Conservation (phyloP, 2,797 vertebrate genomes). For the Microchirus variegatus region DNA sequence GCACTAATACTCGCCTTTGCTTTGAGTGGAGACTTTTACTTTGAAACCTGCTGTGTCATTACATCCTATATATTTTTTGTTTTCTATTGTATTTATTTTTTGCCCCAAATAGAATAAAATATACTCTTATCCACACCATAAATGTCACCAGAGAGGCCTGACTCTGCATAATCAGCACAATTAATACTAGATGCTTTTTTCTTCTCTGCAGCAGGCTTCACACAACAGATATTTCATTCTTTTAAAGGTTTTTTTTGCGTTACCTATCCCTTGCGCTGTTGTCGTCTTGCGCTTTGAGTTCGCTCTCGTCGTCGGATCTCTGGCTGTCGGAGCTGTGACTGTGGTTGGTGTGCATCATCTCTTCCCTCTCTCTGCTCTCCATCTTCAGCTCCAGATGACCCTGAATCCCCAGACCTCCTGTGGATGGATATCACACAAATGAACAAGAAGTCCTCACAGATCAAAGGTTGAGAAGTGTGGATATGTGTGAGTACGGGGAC, state of each 20-base stretch:
- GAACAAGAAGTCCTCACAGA: background rate
- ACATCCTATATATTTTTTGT: background rate
- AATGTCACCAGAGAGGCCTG: background rate
- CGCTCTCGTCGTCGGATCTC: conserved; percentile 93
- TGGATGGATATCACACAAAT: conserved; percentile 7
- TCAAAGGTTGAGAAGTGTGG: conserved; percentile 1
- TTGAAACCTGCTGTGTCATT: conserved; percentile 2
- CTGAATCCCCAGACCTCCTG: conserved; percentile 63
- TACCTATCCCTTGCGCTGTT: conserved; percentile 75
- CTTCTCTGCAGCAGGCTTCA: background rate
- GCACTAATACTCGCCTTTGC: conserved; percentile 9
- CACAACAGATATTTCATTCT: background rate
- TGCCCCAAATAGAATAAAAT: background rate
- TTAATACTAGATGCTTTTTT: background rate
- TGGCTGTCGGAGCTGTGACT: conserved; percentile 86
- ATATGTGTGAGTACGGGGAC: background rate
- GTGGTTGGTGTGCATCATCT: conserved; percentile 77
- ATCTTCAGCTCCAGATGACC: conserved; percentile 88
- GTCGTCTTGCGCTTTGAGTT: conserved; percentile 85
- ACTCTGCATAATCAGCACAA: background rate
- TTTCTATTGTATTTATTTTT: background rate
- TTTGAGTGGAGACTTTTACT: conserved; percentile 10
- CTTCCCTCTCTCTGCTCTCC: conserved; percentile 89
- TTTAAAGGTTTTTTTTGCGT: background rate
- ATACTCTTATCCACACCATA: background rate